phyloP scores from a whole-genome alignment of 2,888 invertebrate genomes.

The Sialis lutaria region DNA sequence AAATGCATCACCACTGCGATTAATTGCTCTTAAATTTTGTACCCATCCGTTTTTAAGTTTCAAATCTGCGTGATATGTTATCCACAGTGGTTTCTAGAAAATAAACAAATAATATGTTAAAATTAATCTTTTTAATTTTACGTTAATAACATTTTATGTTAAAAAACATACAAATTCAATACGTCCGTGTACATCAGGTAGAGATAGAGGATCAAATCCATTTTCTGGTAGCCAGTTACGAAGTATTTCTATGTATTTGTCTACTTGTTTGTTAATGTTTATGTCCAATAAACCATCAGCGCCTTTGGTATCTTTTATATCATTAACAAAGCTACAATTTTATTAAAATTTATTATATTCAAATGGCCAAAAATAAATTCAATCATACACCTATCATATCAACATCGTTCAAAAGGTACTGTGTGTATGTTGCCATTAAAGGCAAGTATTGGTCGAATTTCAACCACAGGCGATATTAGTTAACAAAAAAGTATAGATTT shows the following conservation, averaged over 20 bases:
- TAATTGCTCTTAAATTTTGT: slow-evolving; percentile 28
- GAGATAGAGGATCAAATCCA: slow-evolving; percentile 31
- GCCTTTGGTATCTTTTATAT: no score
- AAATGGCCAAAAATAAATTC: no score
- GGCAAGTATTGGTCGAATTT: no score
- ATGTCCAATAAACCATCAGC: not conserved
- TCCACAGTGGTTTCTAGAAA: slow-evolving; percentile 25
- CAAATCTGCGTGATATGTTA: slow-evolving; percentile 34
- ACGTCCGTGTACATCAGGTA: slow-evolving; percentile 29
- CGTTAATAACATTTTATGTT: slow-evolving; percentile 2
- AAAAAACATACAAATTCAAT: slow-evolving; percentile 27
- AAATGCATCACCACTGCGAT: slow-evolving; percentile 28
- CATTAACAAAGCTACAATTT: no score
- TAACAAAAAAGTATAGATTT: no score
- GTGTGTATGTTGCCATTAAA: no score
- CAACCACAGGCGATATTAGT: no score
- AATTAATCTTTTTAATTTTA: not conserved
- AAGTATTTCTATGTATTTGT: slow-evolving; percentile 26
- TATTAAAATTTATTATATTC: no score
- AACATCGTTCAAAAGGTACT: no score
- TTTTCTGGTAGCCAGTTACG: slow-evolving; percentile 24
- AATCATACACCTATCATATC: no score
- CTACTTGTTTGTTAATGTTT: slow-evolving; percentile 29
- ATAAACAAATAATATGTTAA: not conserved
- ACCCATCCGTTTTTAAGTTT: slow-evolving; percentile 29